Percentiles rank a stretch among this genome's conserved stretches.
These are phyloP conservation scores for Phoxinus phoxinus DNA, from an alignment of 2,113 vertebrate species.

Conservation along the genomic window DNA sequence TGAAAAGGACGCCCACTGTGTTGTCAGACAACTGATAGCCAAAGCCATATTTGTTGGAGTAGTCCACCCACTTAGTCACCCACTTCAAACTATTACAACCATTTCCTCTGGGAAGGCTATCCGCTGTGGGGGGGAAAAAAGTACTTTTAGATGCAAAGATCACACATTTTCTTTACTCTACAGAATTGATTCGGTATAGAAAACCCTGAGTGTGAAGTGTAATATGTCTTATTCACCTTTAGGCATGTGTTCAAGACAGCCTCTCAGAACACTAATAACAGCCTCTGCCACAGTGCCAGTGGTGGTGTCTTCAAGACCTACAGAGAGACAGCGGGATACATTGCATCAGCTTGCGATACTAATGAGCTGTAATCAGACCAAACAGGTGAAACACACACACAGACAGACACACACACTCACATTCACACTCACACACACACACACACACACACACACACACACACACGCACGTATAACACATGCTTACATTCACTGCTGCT, in stretches of 20 bases:
- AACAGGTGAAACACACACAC: constrained; percentile 41
- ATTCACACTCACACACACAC: no score
- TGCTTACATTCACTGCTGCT: constrained; percentile 96
- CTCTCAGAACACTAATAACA: constrained; percentile 87
- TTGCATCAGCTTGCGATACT: constrained; percentile 13
- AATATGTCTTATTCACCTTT: constrained; percentile 71
- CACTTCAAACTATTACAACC: constrained; percentile 87
- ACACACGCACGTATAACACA: not conserved
- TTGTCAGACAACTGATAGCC: constrained; percentile 98
- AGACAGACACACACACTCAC: no score
- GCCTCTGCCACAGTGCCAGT: constrained; percentile 93
- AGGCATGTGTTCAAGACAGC: constrained; percentile 94
- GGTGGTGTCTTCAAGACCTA: constrained; percentile 93
- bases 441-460: not conserved
- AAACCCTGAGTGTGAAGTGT: not conserved
- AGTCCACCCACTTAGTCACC: constrained; percentile 99
- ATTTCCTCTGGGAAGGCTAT: constrained; percentile 85
- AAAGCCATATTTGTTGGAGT: constrained; percentile 98
- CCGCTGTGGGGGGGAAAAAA: constrained; percentile 69
- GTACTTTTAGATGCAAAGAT: constrained; percentile 11
- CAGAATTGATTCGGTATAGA: not conserved
- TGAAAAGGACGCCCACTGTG: constrained; percentile 96
- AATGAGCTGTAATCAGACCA: constrained; percentile 37
- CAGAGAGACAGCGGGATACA: constrained; percentile 61
- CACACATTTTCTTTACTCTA: not conserved